Base-by-base conservation (phyloP, 1,140 invertebrate genomes). In the Pseudachorutes palmiensis region DNA sequence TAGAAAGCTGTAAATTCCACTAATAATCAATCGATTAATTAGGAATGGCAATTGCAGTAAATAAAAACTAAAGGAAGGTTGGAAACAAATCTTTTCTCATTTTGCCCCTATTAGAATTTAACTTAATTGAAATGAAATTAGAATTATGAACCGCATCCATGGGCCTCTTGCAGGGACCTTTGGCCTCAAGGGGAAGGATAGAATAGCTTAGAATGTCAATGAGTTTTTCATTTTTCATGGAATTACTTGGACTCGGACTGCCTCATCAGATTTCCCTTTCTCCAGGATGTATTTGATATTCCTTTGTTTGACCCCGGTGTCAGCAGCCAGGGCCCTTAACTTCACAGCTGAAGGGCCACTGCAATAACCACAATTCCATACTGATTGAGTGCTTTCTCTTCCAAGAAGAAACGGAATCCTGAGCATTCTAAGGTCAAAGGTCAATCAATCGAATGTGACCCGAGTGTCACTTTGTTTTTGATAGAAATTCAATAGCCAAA, bases 181-280 rank as follows among this genome's bases (percentile, higher is more conserved):
- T 41, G 36, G 36, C 5, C 36, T 9, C 36, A 41, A 41, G 19
- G 36, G 5, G 36, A 19, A 9, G 19, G 5, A 41, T 41, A 41
- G 36, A 5, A 5, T 19, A 41, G 5, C 5, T 19, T 9, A 41
- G 36, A 19, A 9, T 41, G 36, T 41, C 19, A 19, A 41, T 41
- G 5, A 41, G 5, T 41, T 5, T 9, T 41, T 41, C 5, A 19
- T 19, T 41, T 41, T 41, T 5, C 36, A 9, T 26, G 9, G 3
- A 55, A 55, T 55, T 55, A 55, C 51, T 55, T 55, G 51, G 5
- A 55, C 51, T 55, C 51, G 12, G 51, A 55, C 51, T 19, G 9
- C 14, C 24, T 55, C 14, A 14, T 55, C 51, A 5, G 51, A 22
- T 5, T 12, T 22, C 5, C 51, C 51, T 55, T 9, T 55, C 24